Conservation (phyloP, 2,888 invertebrate genomes). For the Parnassius smintheus region DNA sequence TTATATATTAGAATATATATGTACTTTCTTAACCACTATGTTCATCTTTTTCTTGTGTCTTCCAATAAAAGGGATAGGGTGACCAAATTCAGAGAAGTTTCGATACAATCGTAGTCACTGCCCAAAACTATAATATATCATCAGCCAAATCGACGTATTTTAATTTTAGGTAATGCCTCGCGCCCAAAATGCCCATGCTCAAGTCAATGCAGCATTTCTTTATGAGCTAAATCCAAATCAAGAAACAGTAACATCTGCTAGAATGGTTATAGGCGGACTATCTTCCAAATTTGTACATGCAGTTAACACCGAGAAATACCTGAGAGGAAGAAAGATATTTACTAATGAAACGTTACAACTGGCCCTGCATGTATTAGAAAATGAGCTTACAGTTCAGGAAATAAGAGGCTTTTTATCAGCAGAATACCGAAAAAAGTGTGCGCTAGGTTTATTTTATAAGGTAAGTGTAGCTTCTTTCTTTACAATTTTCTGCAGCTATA, state of each 20-base stretch:
- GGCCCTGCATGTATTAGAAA: slow-evolving; percentile 76
- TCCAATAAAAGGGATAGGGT: too few species aligned
- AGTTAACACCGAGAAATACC: slow-evolving; percentile 75
- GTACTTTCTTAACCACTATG: too few species aligned
- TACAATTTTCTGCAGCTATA: too few species aligned
- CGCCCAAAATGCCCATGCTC: slow-evolving; percentile 87
- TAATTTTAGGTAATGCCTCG: slow-evolving; percentile 84
- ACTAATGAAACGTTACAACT: slow-evolving; percentile 71
- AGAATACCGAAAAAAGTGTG: slow-evolving; percentile 81
- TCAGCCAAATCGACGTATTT: not conserved
- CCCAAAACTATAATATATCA: too few species aligned
- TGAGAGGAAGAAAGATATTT: slow-evolving; percentile 56
- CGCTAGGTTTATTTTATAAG: slow-evolving; percentile 85
- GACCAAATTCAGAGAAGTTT: too few species aligned
- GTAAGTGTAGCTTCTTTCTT: slow-evolving; percentile 48
- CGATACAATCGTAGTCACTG: too few species aligned
- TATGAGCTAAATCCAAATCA: slow-evolving; percentile 71
- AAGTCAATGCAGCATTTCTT: slow-evolving; percentile 87
- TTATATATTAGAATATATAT: too few species aligned
- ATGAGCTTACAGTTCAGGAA: slow-evolving; percentile 82
- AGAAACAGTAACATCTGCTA: slow-evolving; percentile 64
- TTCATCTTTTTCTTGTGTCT: too few species aligned
- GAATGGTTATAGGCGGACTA: slow-evolving; percentile 83
- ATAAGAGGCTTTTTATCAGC: slow-evolving; percentile 81
- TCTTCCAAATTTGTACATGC: slow-evolving; percentile 80